phyloP scores from a whole-genome alignment of 2,888 invertebrate species.

The Mechanitis messenoides region DNA sequence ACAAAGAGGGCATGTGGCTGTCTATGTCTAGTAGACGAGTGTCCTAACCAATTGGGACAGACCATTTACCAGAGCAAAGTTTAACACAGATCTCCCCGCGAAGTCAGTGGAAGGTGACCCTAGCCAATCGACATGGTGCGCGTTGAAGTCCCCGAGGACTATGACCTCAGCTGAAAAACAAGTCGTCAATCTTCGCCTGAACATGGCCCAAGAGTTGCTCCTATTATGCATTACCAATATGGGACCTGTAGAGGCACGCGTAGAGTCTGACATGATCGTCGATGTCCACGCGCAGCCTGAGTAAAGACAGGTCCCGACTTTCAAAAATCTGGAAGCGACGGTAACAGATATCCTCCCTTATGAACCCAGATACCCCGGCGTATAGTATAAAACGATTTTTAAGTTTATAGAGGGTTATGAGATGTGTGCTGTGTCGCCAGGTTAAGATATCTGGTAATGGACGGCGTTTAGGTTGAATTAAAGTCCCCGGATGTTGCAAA shows the following conservation, averaged over 20 bases:
- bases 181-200: constrained; percentile 3
- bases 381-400: too few species aligned
- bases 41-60: constrained; percentile 11
- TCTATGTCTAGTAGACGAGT: neutral
- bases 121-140: neutral
- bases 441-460: too few species aligned
- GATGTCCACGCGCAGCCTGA: constrained; percentile 11
- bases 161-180: neutral
- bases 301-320: too few species aligned
- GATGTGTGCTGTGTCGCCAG: too few species aligned
- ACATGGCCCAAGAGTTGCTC: constrained; percentile 16
- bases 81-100: constrained; percentile 8
- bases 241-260: constrained; percentile 19
- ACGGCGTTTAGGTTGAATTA: too few species aligned
- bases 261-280: constrained; percentile 15
- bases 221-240: constrained; percentile 14
- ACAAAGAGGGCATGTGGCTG: too few species aligned
- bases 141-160: constrained; percentile 8
- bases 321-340: too few species aligned
- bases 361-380: too few species aligned
- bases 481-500: too few species aligned
- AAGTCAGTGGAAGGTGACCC: constrained; percentile 10
- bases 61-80: constrained; percentile 13
- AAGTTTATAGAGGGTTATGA: too few species aligned
- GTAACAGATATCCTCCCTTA: too few species aligned